Base-by-base conservation (phyloP, 2,797 vertebrate genomes). In the Enteromius anoplus region DNA sequence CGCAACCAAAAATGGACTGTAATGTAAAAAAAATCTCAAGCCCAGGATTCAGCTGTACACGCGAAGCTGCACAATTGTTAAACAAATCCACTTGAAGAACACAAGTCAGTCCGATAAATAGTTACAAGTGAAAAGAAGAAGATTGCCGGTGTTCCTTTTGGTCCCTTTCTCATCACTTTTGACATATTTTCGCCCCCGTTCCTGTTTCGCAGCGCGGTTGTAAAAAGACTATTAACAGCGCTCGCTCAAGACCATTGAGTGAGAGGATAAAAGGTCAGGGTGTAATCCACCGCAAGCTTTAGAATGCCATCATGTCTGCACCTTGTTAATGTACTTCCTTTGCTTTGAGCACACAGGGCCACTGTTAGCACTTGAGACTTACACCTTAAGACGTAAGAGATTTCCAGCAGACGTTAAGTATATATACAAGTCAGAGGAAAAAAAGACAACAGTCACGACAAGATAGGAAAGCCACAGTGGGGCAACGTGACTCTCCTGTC, bases 401-500 rank as follows among this genome's bases (percentile, higher is more conserved):
- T 81, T 75, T 83, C 80, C 75, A 71, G 87, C 82, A 68, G 82
- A 85, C 21, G 19, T 66, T 71, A 82, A 79, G 71, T 82, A 73
- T 87, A 88, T 88, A 70, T 85, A 88, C 84, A 86, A 81, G 71
- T 53, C 21, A 82, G 77, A 72, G 70, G 82, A 84, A 62, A 77
- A 32, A 83, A 66, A 64, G 53, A 81, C 64, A 66, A 80, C 77
- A 80, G 77, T 32, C 58, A 82, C 64, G 62, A 78, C 42, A 77
- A 51, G 51, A 85, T 58, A 86, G 66, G 47, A 66, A 69, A 85
- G 76, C 76, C 76, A 68, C 34, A 29, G 40, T 21, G 23, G 49
- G 71, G 49, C 49, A 73, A 73, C 29, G 3, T 64, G 62, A 58
- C 42, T 72, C 53, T 72, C 42, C 71, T 55, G 73, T 81, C 49